Conservation (phyloP, 2,888 invertebrate species). For the Polydrusus tereticollis region DNA sequence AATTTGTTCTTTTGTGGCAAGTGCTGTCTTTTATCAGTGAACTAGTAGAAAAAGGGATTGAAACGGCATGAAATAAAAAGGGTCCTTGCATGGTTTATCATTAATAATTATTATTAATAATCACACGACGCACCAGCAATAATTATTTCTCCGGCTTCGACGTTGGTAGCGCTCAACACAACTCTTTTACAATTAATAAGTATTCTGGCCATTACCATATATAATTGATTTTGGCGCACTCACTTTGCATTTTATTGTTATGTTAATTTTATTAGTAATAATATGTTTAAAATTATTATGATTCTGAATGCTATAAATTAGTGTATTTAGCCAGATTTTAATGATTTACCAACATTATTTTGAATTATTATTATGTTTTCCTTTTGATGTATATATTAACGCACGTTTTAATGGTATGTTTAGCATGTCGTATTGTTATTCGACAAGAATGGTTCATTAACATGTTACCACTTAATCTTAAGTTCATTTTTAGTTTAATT, state of each 20-base stretch:
- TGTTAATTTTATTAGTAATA: slow-evolving; percentile 45
- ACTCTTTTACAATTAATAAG: slow-evolving; percentile 40
- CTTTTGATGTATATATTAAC: slow-evolving; percentile 21
- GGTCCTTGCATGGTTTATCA: no score
- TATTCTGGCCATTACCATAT: slow-evolving; percentile 43
- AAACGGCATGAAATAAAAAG: no score
- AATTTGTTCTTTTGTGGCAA: no score
- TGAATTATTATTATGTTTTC: slow-evolving; percentile 19
- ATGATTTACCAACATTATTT: slow-evolving; percentile 25
- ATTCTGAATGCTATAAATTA: slow-evolving; percentile 44
- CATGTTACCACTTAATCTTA: no score
- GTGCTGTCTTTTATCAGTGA: no score
- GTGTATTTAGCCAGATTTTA: slow-evolving; percentile 44
- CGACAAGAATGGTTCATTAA: no score
- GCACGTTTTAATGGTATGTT: slow-evolving; percentile 1
- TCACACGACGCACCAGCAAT: not conserved
- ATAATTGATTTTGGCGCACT: slow-evolving; percentile 47
- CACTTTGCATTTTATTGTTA: slow-evolving; percentile 48
- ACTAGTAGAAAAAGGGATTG: no score
- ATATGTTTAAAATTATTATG: slow-evolving; percentile 45
- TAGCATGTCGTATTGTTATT: no score
- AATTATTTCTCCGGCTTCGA: not conserved
- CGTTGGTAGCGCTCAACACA: not conserved
- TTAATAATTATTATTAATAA: no score
- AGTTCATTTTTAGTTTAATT: no score